phyloP scores from a whole-genome alignment of 1,140 invertebrate genomes.

The Apis cerana region DNA sequence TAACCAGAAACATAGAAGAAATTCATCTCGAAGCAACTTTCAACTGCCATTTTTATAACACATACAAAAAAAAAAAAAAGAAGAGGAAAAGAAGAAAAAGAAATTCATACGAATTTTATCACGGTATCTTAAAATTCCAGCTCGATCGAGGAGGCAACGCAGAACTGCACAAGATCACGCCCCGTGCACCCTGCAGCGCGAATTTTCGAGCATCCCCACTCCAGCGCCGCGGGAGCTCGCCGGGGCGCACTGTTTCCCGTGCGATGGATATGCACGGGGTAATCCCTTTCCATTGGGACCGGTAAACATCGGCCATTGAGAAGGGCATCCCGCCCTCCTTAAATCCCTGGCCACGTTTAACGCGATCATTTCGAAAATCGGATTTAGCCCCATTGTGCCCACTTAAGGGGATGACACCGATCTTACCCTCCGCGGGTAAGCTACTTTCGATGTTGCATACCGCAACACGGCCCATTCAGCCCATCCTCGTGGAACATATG shows the following conservation, averaged over 20 bases:
- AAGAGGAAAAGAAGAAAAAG: too few species aligned
- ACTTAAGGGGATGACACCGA: constrained; percentile 70
- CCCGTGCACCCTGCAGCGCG: constrained; percentile 43
- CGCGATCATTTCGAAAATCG: constrained; percentile 75
- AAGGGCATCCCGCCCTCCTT: constrained; percentile 42
- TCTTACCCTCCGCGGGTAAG: constrained; percentile 52
- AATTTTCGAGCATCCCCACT: constrained; percentile 32
- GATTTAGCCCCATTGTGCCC: constrained; percentile 71
- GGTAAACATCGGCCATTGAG: constrained; percentile 71
- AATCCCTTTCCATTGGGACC: constrained; percentile 68
- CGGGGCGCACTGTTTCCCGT: constrained; percentile 36
- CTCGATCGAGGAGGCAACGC: not conserved
- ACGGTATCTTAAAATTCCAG: not conserved
- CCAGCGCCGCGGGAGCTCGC: constrained; percentile 50
- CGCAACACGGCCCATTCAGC: constrained; percentile 39
- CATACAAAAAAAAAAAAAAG: too few species aligned
- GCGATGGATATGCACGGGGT: constrained; percentile 54
- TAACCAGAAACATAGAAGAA: not conserved
- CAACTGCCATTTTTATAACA: too few species aligned
- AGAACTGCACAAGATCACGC: constrained; percentile 51
- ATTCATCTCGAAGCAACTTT: too few species aligned
- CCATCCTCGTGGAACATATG: constrained; percentile 29
- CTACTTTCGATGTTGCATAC: constrained; percentile 72
- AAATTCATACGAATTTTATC: not conserved
- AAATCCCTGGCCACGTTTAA: constrained; percentile 72